Base-by-base conservation (phyloP, 2,888 invertebrate species). In the Lymantria monacha region DNA sequence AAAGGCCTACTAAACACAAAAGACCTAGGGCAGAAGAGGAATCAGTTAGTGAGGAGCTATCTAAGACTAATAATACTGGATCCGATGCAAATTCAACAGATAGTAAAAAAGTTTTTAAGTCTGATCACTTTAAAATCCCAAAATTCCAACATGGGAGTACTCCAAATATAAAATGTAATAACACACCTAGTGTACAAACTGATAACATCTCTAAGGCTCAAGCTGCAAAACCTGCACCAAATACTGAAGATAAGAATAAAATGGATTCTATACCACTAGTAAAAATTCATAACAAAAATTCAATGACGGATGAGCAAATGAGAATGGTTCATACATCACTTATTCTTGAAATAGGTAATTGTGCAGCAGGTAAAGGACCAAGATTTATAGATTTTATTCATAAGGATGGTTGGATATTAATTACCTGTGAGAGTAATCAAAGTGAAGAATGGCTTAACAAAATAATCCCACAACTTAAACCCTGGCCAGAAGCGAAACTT, bases 401-500 rank as follows among this genome's bases (percentile, higher is more conserved):
- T 12, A 42, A 48, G 15, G 30, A 42, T 30, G 46, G 45, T 11
- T 46, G 45, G 30, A 12, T 46, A 42, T 10, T 42, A 3, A n/a
- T 50, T 33, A 31, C 37, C 9, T 50, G 50, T 50, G 42, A 42
- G n/a, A 42, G 45, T 31, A 42, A 42, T 50, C 1, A 42, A 7
- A 50, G 42, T 14, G 42, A 46, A 30, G 14, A 10, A n/a, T 50
- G 50, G 50, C 42, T 50, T 30, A n/a, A 14, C 11, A 37, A 42
- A 3, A 38, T 7, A n/a, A 42, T 48, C 10, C 14, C 41, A 15
- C 33, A 37, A 44, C 33, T 45, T 5, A 52, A 52, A 48, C 52
- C 50, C 3, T 50, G 50, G 50, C 50, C 46, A 14, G 42, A 50
- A 31, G 50, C 50, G n/a, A 14, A 50, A 30, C 42, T 50, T 5